These are phyloP conservation scores for Drosophila virilis DNA, from an alignment of 1,140 invertebrate species.

Conservation along the genomic window DNA sequence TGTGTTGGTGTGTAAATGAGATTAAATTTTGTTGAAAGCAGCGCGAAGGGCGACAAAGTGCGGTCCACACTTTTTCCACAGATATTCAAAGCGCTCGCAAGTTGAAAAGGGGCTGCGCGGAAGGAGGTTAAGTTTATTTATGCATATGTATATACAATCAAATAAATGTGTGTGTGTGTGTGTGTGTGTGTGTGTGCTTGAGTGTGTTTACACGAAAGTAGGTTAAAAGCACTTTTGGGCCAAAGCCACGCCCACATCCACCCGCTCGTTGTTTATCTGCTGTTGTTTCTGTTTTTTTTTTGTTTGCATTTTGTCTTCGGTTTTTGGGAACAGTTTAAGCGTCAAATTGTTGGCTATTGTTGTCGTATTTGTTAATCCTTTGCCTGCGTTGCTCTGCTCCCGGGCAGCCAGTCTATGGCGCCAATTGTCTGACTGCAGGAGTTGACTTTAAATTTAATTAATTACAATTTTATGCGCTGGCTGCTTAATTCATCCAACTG, in stretches of 20 bases:
- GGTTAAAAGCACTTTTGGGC: slow-evolving; percentile 80
- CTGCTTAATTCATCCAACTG: slow-evolving; percentile 50
- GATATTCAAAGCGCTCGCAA: slow-evolving; percentile 34
- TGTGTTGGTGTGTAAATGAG: slow-evolving; percentile 65
- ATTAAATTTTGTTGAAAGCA: slow-evolving; percentile 80
- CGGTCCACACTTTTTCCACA: slow-evolving; percentile 48
- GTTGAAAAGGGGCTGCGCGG: background rate
- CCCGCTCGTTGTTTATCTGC: slow-evolving; percentile 18
- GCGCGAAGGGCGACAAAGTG: slow-evolving; percentile 50
- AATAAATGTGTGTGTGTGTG: slow-evolving; percentile 28
- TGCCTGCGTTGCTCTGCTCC: background rate
- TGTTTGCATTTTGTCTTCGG: slow-evolving; percentile 78
- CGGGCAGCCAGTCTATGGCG: slow-evolving; percentile 2
- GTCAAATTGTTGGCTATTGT: slow-evolving; percentile 73
- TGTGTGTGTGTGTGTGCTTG: slow-evolving; percentile 16
- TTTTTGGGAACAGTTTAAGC: slow-evolving; percentile 72
- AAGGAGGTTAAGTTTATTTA: slow-evolving; percentile 47
- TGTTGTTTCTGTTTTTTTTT: slow-evolving; percentile 43
- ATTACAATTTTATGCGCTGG: slow-evolving; percentile 73
- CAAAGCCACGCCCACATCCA: slow-evolving; percentile 46
- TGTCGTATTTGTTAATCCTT: slow-evolving; percentile 76
- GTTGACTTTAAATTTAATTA: slow-evolving; percentile 79
- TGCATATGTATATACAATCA: slow-evolving; percentile 36
- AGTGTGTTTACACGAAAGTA: slow-evolving; percentile 61
- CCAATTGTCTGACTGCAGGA: background rate